Percentiles rank a stretch among this genome's conserved stretches.
phyloP scores from a whole-genome alignment of 2,888 invertebrate species.

The Agrilus biguttatus region DNA sequence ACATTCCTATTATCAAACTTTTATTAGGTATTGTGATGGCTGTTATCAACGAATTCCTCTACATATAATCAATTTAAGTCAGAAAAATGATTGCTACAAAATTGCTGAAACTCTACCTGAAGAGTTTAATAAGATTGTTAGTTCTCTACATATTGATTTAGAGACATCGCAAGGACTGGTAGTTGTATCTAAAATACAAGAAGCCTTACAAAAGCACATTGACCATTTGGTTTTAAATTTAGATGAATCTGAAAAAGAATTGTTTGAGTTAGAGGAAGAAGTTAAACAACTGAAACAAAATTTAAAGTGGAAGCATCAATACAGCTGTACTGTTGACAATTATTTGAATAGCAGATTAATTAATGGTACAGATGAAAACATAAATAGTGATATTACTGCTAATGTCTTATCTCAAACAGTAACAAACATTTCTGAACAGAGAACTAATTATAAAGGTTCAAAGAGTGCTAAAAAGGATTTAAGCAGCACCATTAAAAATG shows the following conservation, averaged over 20 bases:
- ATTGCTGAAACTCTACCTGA: slow-evolving; percentile 20
- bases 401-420: no score
- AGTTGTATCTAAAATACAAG: slow-evolving; percentile 22
- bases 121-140: slow-evolving; percentile 20
- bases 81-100: slow-evolving; percentile 23
- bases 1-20: slow-evolving; percentile 46
- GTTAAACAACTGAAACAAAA: slow-evolving; percentile 12
- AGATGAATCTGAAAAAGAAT: slow-evolving; percentile 19
- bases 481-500: no score
- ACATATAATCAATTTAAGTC: slow-evolving; percentile 35
- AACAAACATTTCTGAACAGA: no score
- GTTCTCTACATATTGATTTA: slow-evolving; percentile 16
- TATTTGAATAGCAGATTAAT: background rate
- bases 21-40: slow-evolving; percentile 41
- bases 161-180: slow-evolving; percentile 16
- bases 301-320: background rate
- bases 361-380: no score
- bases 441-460: no score
- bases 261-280: slow-evolving; percentile 28
- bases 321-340: background rate
- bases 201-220: slow-evolving; percentile 23
- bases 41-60: slow-evolving; percentile 37
- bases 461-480: no score
- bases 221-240: slow-evolving; percentile 20
- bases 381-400: no score